Evolutionary conservation across 2,113 vertebrate genomes (phyloP).

Genomic region (Zosterops lateralis): DNA sequence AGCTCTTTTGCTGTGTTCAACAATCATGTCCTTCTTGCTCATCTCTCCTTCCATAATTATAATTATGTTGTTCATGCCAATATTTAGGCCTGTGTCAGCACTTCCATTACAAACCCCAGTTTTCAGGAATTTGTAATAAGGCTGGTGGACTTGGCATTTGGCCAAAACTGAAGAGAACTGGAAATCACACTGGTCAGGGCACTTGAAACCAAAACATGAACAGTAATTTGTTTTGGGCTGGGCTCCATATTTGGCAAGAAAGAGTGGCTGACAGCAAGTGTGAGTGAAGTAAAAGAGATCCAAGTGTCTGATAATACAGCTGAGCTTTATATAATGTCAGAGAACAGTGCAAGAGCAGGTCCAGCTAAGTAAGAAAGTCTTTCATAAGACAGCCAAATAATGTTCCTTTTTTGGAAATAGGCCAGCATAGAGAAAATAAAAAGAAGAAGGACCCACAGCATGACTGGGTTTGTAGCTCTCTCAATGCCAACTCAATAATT

Average conservation of each 20-base stretch:
- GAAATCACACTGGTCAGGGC: slow-evolving; percentile 16
- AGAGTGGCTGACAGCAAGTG: slow-evolving; percentile 1
- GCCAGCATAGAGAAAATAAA: not conserved
- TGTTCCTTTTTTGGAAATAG: not conserved
- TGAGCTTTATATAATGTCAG: slow-evolving; percentile 6
- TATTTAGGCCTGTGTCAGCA: slow-evolving; percentile 41
- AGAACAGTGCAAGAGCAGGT: not conserved
- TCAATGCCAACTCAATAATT: not conserved
- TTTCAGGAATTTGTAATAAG: slow-evolving; percentile 22
- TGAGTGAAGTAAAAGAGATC: slow-evolving; percentile 3
- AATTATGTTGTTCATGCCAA: not conserved
- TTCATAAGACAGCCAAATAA: slow-evolving; percentile 2
- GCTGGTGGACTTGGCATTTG: slow-evolving; percentile 20
- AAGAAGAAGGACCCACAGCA: not conserved
- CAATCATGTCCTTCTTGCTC: not conserved
- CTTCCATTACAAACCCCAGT: slow-evolving; percentile 24
- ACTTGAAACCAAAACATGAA: slow-evolving; percentile 18
- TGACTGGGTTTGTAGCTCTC: not conserved
- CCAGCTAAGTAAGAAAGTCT: slow-evolving; percentile 2
- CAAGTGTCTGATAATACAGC: not conserved
- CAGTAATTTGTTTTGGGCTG: slow-evolving; percentile 37
- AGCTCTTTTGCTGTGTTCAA: not conserved
- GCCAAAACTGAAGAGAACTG: not conserved
- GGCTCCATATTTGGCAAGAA: slow-evolving; percentile 20
- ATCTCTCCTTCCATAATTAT: slow-evolving; percentile 46